Conservation (phyloP, 2,888 invertebrate genomes). For the Campoplex capitator region DNA sequence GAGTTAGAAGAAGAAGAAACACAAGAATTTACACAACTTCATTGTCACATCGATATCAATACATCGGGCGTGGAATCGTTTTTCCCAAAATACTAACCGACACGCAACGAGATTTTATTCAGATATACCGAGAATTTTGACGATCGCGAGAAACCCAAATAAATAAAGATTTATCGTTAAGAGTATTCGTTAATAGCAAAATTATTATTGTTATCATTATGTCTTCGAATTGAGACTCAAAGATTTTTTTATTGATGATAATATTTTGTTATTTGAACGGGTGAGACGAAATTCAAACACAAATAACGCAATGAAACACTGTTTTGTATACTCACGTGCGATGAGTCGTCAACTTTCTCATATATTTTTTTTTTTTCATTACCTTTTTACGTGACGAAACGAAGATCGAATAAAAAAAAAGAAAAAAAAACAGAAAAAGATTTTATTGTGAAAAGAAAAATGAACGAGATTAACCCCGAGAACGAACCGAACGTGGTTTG, state of each 20-base stretch:
- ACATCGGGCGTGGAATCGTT: neutral
- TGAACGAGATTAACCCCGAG: no score
- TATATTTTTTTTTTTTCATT: neutral
- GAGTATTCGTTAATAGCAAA: neutral
- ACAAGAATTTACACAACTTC: neutral
- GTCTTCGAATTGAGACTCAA: no score
- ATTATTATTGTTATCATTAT: neutral
- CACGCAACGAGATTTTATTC: neutral
- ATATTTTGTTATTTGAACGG: no score
- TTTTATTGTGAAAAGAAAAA: neutral
- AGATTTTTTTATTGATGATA: neutral
- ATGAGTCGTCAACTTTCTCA: neutral
- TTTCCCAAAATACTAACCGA: neutral
- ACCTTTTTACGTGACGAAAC: no score
- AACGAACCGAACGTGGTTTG: neutral
- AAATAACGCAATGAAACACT: neutral
- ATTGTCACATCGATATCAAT: neutral
- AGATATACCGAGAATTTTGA: neutral
- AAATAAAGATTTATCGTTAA: neutral
- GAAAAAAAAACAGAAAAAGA: neutral
- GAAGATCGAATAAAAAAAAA: neutral
- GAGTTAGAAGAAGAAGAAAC: neutral
- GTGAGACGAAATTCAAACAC: no score
- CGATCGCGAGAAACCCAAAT: neutral
- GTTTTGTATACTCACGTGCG: neutral